These are phyloP conservation scores for Phrixothrix hirtus DNA, from an alignment of 2,888 invertebrate species.

Conservation along the genomic window DNA sequence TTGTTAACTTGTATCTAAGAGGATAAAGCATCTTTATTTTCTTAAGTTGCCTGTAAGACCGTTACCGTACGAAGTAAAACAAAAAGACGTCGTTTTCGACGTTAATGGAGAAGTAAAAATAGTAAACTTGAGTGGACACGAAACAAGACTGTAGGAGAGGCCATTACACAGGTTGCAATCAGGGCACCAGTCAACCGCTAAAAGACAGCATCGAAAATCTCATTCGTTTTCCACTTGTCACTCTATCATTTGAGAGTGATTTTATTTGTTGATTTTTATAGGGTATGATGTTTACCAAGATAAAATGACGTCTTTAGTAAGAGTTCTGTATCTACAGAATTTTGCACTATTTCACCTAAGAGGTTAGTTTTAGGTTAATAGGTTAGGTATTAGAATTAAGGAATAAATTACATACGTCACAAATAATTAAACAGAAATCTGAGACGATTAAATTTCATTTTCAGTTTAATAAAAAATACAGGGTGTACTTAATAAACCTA, in stretches of 20 bases:
- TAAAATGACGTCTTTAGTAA: constrained; percentile 11
- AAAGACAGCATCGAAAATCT: constrained; percentile 41
- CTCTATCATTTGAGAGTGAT: constrained; percentile 33
- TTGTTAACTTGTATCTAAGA: too few relatives aligned
- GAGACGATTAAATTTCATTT: too few relatives aligned
- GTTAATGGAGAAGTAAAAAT: constrained; percentile 32
- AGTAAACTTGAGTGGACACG: constrained; percentile 40
- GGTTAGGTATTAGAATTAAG: too few relatives aligned
- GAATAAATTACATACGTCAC: too few relatives aligned
- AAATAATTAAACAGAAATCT: too few relatives aligned
- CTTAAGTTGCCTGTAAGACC: background rate
- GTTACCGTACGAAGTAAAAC: constrained; percentile 13
- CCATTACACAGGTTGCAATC: constrained; percentile 41
- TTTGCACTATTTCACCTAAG: too few relatives aligned
- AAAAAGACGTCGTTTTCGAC: constrained; percentile 26
- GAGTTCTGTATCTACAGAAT: constrained; percentile 13
- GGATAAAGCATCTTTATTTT: too few relatives aligned
- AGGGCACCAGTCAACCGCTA: constrained; percentile 39
- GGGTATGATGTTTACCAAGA: constrained; percentile 12
- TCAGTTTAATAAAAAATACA: too few relatives aligned
- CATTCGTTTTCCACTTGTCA: constrained; percentile 43
- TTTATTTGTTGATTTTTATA: constrained; percentile 30
- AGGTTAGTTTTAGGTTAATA: too few relatives aligned
- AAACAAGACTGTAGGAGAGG: constrained; percentile 32
- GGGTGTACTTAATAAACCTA: too few relatives aligned